Evolutionary conservation across 2,888 invertebrate genomes (phyloP), one percentile per base, ranked within the genome.

Genomic region (Sericinus montela): DNA sequence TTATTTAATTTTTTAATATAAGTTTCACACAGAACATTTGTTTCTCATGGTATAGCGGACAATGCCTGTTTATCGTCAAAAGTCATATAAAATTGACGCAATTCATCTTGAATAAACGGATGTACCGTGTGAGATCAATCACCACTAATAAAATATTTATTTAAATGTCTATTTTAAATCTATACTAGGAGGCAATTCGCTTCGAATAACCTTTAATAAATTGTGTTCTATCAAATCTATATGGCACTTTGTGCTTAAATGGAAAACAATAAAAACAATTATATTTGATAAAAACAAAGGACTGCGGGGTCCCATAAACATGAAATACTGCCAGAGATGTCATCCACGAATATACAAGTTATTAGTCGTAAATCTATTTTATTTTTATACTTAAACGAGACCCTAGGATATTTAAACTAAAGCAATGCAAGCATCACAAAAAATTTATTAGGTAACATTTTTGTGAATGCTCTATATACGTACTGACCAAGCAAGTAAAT

Each of bases 311-410:
- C 69, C 59, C n/a, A 56, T 60, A 67, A 72, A 73, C 63, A 68
- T 76, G 71, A 81, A 86, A 88, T 88, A 88, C 87, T 88, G 87
- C 82, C 75, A 75, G 79, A 88, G 87, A 87, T 87, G 87, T 87
- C 87, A 73, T 74, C 69, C 67, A 66, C 63, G 72, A 72, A 79
- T 79, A 59, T 80, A 81, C 78, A 80, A 63, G 46, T 49, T 40
- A 19, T 19, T 19, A 19, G 19, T 19, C 19, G 19, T 19, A 19
- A 43, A 51, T 53, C 13, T 19, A 19, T 19, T 19, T 19, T 53
- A 56, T 51, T 42, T 25, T 42, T 43, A 48, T 45, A 48, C 58
- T 58, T 56, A 59, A 57, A 10, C 54, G 49, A 54, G 56, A 48
- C 62, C 32, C 10, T 16, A 30, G 15, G 16, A 30, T 14, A 32